Conservation (phyloP, 2,113 vertebrate species). For the Falco punctatus region DNA sequence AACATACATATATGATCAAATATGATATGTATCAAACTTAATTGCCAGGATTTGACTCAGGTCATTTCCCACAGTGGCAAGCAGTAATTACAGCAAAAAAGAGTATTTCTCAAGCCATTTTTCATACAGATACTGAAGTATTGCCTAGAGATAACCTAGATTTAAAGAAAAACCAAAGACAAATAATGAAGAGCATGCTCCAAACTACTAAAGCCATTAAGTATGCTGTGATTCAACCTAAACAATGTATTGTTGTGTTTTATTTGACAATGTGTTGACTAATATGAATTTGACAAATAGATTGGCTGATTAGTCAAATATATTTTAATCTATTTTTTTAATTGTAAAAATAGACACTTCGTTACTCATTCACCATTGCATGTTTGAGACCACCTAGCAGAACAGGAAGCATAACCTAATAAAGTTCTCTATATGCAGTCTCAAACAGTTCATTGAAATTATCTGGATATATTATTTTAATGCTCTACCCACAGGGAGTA, state of each 20-base stretch:
- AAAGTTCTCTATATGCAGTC: not conserved
- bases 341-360: not conserved
- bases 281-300: no score
- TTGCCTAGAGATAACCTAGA: not conserved
- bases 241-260: not conserved
- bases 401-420: conserved; percentile 28
- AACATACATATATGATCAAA: not conserved
- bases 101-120: not conserved
- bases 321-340: not conserved
- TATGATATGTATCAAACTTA: not conserved
- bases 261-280: no score
- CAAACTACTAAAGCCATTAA: not conserved
- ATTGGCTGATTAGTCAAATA: not conserved
- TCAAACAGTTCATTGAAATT: conserved; percentile 39
- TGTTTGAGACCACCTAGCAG: not conserved
- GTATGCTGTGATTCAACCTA: not conserved
- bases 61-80: not conserved
- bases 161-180: not conserved
- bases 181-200: not conserved
- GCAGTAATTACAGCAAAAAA: conserved; percentile 14
- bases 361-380: not conserved
- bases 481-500: not conserved
- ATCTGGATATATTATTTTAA: conserved; percentile 37
- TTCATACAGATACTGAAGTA: not conserved
- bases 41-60: conserved; percentile 15